Conservation (phyloP, 1,140 invertebrate genomes). For the Ephestia elutella region DNA sequence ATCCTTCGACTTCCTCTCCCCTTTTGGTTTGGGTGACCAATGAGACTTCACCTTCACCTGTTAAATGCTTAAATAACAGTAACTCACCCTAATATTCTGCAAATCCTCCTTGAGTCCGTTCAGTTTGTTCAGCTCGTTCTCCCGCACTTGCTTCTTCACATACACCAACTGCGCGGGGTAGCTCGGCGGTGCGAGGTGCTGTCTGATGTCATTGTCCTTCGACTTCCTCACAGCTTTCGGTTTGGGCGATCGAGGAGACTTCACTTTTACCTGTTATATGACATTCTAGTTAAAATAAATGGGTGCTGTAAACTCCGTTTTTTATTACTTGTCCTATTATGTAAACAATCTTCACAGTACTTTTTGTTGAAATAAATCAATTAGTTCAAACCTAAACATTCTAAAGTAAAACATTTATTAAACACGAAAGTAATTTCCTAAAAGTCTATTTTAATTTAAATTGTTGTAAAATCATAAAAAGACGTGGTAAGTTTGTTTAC, state of each 20-base stretch:
- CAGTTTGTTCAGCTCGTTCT: conserved; percentile 59
- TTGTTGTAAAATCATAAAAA: too few relatives aligned
- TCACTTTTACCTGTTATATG: conserved; percentile 20
- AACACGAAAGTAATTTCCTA: too few relatives aligned
- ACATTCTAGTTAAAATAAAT: too few relatives aligned
- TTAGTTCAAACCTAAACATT: too few relatives aligned
- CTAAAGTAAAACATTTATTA: too few relatives aligned
- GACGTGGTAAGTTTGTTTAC: too few relatives aligned
- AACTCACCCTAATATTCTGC: conserved; percentile 52
- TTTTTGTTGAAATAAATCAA: too few relatives aligned
- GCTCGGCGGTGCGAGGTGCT: conserved; percentile 45
- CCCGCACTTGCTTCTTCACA: conserved; percentile 56
- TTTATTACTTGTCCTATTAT: too few relatives aligned
- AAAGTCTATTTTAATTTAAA: too few relatives aligned
- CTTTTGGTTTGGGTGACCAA: background rate
- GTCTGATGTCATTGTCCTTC: conserved; percentile 31
- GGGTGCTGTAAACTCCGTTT: too few relatives aligned
- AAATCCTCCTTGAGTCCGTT: conserved; percentile 52
- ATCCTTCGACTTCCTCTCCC: conserved; percentile 1
- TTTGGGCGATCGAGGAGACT: conserved; percentile 36
- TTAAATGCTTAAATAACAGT: background rate
- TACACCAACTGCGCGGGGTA: conserved; percentile 60
- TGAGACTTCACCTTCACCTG: too few relatives aligned
- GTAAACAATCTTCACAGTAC: too few relatives aligned
- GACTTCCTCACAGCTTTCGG: conserved; percentile 8